Evolutionary conservation across 2,797 vertebrate species (phyloP), one percentile per base, ranked within the genome.

Genomic region (Neopelma chrysocephalum): DNA sequence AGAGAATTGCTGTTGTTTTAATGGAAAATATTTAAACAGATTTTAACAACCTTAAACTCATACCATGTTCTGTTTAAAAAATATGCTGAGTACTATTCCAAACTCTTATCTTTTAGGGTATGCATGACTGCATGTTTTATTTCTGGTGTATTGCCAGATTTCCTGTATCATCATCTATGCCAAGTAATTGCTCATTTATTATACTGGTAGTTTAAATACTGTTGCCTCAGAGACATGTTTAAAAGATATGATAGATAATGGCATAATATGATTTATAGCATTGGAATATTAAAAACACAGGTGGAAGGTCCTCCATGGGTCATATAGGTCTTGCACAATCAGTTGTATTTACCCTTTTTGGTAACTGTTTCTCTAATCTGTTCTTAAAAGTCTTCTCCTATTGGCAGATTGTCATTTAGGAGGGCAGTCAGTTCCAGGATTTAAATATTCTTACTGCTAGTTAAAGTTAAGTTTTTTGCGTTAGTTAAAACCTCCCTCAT

Each of bases 101-200:
- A 68, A 77, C 64, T 87, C 48, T 72, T 42, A 7, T 83, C 6
- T 13, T 85, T 79, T 42, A 73, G 56, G 71, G 87, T 86, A 82
- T 84, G 47, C 50, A 21, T 76, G 92, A 66, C 77, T 94, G 62
- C 20, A 14, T 93, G 58, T 61, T 95, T 92, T 72, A 38, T 77
- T 92, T 89, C 75, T 95, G 93, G 57, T 87, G 7, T 61, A 10
- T 75, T 82, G 78, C 93, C 92, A 92, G 66, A 71, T 87, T 96
- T 87, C 71, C 81, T 2, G 2, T 89, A 80, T 77, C 64, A 45
- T 77, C 71, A 29, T 82, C 75, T 85, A 10, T 95, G 93, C 89
- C 89, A 95, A 89, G 64, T 94, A 93, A 95, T 86, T 94, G 87
- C 93, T 95, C 90, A 93, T 29, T 96, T 96, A 48, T 85, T 94